phyloP scores from a whole-genome alignment of 2,113 vertebrate genomes.

The Gorsachius goisagi region DNA sequence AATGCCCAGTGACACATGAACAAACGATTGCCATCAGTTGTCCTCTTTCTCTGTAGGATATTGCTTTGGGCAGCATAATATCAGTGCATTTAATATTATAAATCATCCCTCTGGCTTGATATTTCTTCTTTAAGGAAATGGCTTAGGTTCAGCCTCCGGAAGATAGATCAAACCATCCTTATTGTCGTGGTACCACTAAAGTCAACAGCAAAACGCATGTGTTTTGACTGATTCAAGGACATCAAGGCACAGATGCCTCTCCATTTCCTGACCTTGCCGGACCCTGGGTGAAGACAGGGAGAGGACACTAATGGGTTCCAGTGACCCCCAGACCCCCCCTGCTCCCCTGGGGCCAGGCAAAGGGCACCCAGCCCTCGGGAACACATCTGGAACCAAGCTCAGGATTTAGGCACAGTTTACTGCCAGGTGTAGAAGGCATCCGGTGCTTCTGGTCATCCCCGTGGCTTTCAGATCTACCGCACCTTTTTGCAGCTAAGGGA shows the following conservation, averaged over 20 bases:
- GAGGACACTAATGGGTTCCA: background rate
- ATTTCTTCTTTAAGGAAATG: background rate
- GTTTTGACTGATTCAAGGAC: background rate
- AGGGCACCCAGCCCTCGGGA: background rate
- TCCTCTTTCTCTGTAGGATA: slow-evolving; percentile 4
- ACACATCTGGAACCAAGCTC: background rate
- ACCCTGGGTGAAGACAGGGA: background rate
- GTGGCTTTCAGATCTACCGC: background rate
- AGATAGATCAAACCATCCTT: background rate
- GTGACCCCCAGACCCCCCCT: background rate
- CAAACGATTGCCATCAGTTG: slow-evolving; percentile 38
- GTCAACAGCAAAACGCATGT: rapidly evolving
- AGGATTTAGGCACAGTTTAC: rapidly evolving
- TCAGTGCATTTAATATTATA: background rate
- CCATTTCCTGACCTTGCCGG: rapidly evolving
- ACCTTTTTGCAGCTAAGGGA: background rate
- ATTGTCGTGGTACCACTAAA: background rate
- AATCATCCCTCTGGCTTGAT: background rate
- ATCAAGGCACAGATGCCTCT: rapidly evolving
- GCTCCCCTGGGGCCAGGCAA: background rate
- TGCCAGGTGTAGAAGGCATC: rapidly evolving
- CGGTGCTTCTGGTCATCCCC: background rate
- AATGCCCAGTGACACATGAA: slow-evolving; percentile 50
- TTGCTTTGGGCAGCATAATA: slow-evolving; percentile 34
- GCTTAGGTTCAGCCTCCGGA: background rate